phyloP scores from a whole-genome alignment of 64 coral and sea anemone genomes.

The Acropora yongei region DNA sequence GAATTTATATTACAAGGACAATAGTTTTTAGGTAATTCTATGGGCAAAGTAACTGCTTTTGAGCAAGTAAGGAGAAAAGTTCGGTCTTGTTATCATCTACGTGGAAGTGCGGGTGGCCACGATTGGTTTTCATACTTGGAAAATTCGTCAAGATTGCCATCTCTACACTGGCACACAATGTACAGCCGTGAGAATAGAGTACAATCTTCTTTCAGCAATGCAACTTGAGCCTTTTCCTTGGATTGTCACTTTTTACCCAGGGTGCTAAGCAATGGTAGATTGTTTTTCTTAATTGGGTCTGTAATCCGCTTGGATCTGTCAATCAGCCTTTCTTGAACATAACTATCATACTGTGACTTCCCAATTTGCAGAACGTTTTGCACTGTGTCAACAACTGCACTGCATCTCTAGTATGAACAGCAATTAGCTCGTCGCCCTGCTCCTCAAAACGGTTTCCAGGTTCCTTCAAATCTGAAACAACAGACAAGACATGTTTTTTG shows the following conservation, averaged over 20 bases:
- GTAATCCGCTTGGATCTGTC: background rate
- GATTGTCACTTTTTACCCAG: background rate
- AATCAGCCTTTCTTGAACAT: constrained; percentile 13
- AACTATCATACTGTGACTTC: constrained; percentile 2
- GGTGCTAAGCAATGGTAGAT: constrained; percentile 12
- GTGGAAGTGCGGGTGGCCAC: no score
- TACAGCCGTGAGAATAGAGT: no score
- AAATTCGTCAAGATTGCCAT: no score
- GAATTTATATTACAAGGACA: no score
- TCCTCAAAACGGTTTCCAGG: background rate
- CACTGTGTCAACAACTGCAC: constrained; percentile 1
- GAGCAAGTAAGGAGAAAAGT: no score
- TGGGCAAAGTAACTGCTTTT: no score
- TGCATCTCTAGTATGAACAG: background rate
- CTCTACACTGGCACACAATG: no score
- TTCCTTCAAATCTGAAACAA: background rate
- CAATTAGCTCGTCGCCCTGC: background rate
- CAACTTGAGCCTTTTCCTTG: no score
- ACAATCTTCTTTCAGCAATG: no score
- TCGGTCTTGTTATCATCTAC: no score
- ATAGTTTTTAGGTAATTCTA: no score
- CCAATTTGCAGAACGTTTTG: background rate
- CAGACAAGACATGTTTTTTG: background rate
- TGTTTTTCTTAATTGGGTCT: constrained; percentile 51
- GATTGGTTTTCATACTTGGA: no score